Evolutionary conservation across 2,888 invertebrate genomes (phyloP), one percentile per base, ranked within the genome.

Genomic region (Dorcus hopei): DNA sequence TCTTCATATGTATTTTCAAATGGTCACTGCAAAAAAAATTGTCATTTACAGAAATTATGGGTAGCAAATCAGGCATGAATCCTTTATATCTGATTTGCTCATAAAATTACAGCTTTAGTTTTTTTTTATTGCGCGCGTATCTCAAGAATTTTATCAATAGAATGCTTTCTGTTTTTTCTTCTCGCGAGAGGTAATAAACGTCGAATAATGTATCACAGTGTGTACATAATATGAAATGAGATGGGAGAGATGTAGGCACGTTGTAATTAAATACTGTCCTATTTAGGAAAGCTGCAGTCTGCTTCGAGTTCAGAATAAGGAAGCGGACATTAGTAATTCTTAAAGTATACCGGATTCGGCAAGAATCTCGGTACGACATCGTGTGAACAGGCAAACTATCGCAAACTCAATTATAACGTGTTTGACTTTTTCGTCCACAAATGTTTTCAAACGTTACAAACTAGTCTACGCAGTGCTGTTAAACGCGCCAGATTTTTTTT

Each of bases 1-100:
- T 95, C 80, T 94, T 95, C 90, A 95, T 88, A 79, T 97, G 96
- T 66, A 95, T 95, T 81, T 96, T 96, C 71, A 97, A 79, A 74
- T 96, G 95, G 75, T 97, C 96, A 73, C 94, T 94, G 79, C 50
- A 85, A 79, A 54, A 66, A 64, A 50, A 60, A 53, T n/a, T 9
- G 9, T 19, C 9, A 16, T 45, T 45, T 33, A 33, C 26, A 33
- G 26, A 33, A 33, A 33, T 33, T 33, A 33, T 33, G 3, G 26
- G 3, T 7, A 33, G 26, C 26, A 33, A 33, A 33, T 33, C 26
- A 33, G 26, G 26, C 26, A 33, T 33, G 26, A 33, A 33, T 33
- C 26, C 14, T 6, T 33, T 33, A 33, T 33, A 33, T 33, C 26
- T 33, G 26, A 33, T 33, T 33, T 33, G 26, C 26, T 33, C 26